Evolutionary conservation across 2,888 invertebrate species (phyloP), one percentile per base, ranked within the genome.

Genomic region (Portevinia maculata): DNA sequence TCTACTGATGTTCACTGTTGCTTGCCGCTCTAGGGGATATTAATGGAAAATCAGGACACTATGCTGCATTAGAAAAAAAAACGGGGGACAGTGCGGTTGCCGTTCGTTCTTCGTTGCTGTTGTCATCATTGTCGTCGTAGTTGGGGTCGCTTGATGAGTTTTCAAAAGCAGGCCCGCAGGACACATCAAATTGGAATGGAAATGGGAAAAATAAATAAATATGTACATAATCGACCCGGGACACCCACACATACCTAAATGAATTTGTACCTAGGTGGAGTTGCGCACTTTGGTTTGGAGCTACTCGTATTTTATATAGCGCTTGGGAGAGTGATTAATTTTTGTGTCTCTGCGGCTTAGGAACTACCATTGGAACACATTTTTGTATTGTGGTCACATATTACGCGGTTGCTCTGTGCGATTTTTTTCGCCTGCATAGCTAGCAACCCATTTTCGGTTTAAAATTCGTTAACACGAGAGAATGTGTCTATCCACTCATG

Each of bases 91-190:
- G 32, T 34, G 8, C 15, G 44, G 44, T n/a, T 5, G n/a, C n/a
- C n/a, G n/a, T n/a, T n/a, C n/a, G n/a, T n/a, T n/a, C n/a, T n/a
- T n/a, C n/a, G 34, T 34, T 1, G 5, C 8, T 34, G 34, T 4
- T 37, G 30, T 9, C 15, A 28, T 41, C 17, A 4, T 19, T 21
- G 15, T 21, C 21, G 44, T 17, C n/a, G 37, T 21, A 8, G 48
- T 13, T 15, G 34, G 53, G 74, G 60, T 46, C 34, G 67, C 60
- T 70, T 70, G 81, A 75, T 69, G 81, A 76, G 64, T 70, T 76
- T 81, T 76, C 70, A 81, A 81, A 70, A 76, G 76, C 70, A 81
- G 48, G 46, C 79, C 81, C 75, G 39, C 81, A 81, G 81, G 76
- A 81, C 70, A 81, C 70, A 81, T 81, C 81, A 81, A 69, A 79